Evolutionary conservation across 1,140 invertebrate genomes (phyloP).

Genomic region (Carcinoscorpius rotundicauda): DNA sequence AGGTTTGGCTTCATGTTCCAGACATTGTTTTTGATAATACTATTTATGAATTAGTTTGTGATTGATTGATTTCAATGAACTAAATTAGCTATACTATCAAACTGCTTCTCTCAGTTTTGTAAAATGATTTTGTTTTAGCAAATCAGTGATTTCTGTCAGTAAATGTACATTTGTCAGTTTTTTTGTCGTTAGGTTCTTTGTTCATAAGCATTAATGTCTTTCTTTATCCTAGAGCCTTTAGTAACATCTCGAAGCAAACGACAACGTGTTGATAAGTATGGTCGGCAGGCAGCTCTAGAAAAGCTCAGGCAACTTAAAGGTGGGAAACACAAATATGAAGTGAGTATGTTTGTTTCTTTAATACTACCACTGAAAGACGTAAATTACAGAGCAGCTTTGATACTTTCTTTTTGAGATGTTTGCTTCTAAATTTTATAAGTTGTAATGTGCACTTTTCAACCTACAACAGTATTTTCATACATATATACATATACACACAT

Average conservation of each 20-base stretch:
- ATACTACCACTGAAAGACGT: too few species aligned
- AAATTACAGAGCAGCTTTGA: background rate
- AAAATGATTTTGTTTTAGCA: too few species aligned
- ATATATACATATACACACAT: background rate
- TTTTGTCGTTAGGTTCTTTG: too few species aligned
- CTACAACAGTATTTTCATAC: background rate
- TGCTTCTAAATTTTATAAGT: background rate
- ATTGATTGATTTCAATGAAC: too few species aligned
- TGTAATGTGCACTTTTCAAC: background rate
- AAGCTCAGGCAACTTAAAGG: constrained; percentile 64
- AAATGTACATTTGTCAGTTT: too few species aligned
- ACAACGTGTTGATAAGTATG: constrained; percentile 30
- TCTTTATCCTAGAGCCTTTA: background rate
- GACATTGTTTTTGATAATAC: too few species aligned
- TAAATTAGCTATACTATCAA: too few species aligned
- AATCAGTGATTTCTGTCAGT: too few species aligned
- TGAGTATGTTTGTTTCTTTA: constrained; percentile 24
- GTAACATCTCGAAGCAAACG: constrained; percentile 21
- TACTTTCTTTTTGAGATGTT: background rate
- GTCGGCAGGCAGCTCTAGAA: constrained; percentile 53
- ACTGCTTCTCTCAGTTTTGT: too few species aligned
- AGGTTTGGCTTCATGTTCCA: too few species aligned
- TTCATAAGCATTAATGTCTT: background rate
- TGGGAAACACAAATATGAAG: constrained; percentile 77
- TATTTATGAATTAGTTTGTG: too few species aligned